Conservation (phyloP, 2,113 vertebrate genomes). For the Peromyscus polionotus region DNA sequence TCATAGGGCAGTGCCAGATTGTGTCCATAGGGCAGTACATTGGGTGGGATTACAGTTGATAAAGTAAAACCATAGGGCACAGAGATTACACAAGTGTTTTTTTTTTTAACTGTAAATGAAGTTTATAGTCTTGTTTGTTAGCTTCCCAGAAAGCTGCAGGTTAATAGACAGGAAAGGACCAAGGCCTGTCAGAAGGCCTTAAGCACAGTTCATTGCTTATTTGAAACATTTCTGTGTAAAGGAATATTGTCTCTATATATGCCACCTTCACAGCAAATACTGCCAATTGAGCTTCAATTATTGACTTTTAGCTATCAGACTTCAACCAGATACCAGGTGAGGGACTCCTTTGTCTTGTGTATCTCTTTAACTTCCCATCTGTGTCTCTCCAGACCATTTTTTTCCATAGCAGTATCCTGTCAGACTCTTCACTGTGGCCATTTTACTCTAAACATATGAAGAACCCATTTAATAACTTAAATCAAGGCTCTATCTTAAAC, state of each 20-base stretch:
- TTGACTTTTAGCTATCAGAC: not conserved
- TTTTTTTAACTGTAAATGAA: not conserved
- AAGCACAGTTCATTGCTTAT: not conserved
- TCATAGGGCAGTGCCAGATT: not conserved
- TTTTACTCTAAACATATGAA: constrained; percentile 16
- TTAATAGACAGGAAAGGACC: not conserved
- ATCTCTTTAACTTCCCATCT: not conserved
- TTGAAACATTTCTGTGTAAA: not conserved
- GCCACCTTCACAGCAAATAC: not conserved
- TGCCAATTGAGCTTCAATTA: no score
- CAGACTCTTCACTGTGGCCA: not conserved
- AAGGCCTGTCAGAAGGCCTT: not conserved
- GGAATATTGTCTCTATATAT: not conserved
- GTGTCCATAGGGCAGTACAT: not conserved
- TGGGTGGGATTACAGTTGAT: not conserved
- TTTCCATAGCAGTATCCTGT: not conserved
- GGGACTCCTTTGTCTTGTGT: not conserved
- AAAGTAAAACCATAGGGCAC: not conserved
- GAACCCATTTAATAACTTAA: not conserved
- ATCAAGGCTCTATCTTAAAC: not conserved
- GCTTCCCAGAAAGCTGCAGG: not conserved
- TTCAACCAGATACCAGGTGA: not conserved
- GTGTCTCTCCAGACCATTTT: not conserved
- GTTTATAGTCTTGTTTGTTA: not conserved
- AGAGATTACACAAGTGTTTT: not conserved